A percentile compares a stretch with the other conserved stretches of the same genome.
These are phyloP conservation scores for Lophura nycthemera DNA, from an alignment of 2,113 vertebrate species.

Conservation along the genomic window DNA sequence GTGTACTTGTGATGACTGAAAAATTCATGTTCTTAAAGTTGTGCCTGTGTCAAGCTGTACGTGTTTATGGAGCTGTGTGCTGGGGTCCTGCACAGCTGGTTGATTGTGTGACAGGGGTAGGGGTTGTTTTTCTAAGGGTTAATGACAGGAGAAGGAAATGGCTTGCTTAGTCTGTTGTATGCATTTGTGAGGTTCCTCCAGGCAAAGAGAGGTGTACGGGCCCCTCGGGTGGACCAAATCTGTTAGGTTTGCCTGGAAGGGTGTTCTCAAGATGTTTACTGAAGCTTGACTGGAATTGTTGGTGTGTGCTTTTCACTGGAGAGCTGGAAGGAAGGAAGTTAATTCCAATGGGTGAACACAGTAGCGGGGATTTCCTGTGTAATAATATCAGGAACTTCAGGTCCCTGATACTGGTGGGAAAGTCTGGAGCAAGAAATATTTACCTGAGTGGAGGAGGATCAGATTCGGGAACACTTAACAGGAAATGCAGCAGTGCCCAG, in stretches of 20 bases:
- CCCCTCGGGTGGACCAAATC: fast-evolving
- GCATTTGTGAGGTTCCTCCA: fast-evolving
- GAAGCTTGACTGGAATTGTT: neutral
- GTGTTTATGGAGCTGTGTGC: neutral
- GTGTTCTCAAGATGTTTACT: neutral
- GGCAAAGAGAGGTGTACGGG: neutral
- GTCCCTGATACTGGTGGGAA: neutral
- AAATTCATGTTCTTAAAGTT: neutral
- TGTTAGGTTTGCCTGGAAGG: neutral
- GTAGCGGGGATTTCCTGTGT: neutral
- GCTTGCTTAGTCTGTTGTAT: neutral
- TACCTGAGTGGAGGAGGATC: neutral
- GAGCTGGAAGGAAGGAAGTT: neutral
- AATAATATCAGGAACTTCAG: neutral
- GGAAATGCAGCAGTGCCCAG: neutral
- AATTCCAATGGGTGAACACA: neutral
- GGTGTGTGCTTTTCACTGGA: neutral
- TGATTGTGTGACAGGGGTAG: neutral
- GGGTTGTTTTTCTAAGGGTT: neutral
- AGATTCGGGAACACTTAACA: neutral
- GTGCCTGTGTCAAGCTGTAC: neutral
- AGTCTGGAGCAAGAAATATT: neutral
- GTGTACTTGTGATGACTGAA: neutral
- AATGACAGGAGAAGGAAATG: neutral
- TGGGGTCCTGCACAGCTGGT: neutral